A percentile compares a stretch with the other conserved stretches of the same genome.
These are phyloP conservation scores for Acanthurus tractus DNA, from an alignment of 2,797 vertebrate genomes.

Conservation along the genomic window DNA sequence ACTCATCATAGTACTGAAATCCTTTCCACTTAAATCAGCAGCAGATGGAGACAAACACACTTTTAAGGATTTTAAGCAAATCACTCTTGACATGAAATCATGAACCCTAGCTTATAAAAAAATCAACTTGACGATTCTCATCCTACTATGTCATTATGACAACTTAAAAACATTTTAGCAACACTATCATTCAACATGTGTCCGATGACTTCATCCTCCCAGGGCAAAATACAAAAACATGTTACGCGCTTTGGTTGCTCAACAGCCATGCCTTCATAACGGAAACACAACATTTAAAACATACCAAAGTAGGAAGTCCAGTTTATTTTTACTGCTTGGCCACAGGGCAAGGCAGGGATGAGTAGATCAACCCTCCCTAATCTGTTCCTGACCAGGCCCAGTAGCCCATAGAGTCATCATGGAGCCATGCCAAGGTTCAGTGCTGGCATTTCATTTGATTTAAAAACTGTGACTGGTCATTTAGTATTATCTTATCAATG, in stretches of 20 bases:
- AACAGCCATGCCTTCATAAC: constrained; percentile 4
- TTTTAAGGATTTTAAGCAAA: neutral
- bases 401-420: constrained; percentile 16
- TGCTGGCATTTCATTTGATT: neutral
- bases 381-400: constrained; percentile 39
- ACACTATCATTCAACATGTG: neutral
- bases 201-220: neutral
- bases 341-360: constrained; percentile 34
- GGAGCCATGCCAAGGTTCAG: neutral
- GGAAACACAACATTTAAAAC: constrained; percentile 10
- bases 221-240: constrained; percentile 5
- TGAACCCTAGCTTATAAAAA: neutral
- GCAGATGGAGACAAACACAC: constrained; percentile 55
- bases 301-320: constrained; percentile 39
- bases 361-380: constrained; percentile 60
- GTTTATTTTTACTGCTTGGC: constrained; percentile 65
- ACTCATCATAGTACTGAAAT: neutral
- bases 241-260: neutral
- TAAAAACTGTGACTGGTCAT: neutral
- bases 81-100: constrained; percentile 8
- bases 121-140: constrained; percentile 45
- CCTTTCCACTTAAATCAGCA: constrained; percentile 19
- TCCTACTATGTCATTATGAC: constrained; percentile 14
- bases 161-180: constrained; percentile 1
- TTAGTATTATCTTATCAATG: neutral